Conservation (phyloP, 2,888 invertebrate genomes). For the Teinopalpus imperialis region DNA sequence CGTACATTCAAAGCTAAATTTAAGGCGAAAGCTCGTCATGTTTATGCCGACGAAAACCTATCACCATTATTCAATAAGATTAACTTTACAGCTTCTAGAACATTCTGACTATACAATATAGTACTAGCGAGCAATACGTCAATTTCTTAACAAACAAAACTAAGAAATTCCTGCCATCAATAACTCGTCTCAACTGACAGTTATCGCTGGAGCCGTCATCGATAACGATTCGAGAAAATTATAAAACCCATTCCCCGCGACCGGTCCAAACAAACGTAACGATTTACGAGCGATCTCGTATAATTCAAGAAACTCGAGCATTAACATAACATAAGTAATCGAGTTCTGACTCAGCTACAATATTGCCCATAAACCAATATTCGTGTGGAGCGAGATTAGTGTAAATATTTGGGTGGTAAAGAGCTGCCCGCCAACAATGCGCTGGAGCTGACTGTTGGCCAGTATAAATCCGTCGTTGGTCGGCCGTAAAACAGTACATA, state of each 20-base stretch:
- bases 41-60: neutral
- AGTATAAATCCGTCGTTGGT: slow-evolving; percentile 69
- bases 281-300: slow-evolving; percentile 35
- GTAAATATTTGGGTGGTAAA: slow-evolving; percentile 65
- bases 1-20: no score
- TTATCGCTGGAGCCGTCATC: slow-evolving; percentile 19
- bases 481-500: slow-evolving; percentile 69
- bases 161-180: slow-evolving; percentile 3
- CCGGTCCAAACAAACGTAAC: slow-evolving; percentile 36
- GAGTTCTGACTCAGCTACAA: slow-evolving; percentile 29
- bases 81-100: slow-evolving; percentile 6
- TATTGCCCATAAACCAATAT: slow-evolving; percentile 39
- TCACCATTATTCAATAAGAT: slow-evolving; percentile 12
- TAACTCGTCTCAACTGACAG: slow-evolving; percentile 17
- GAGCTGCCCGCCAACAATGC: slow-evolving; percentile 51
- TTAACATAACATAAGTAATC: slow-evolving; percentile 26
- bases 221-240: slow-evolving; percentile 15
- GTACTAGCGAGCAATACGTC: slow-evolving; percentile 4
- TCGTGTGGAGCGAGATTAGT: slow-evolving; percentile 32
- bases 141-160: slow-evolving; percentile 3
- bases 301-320: slow-evolving; percentile 28
- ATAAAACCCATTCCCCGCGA: slow-evolving; percentile 32
- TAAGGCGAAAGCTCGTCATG: no score
- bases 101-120: neutral
- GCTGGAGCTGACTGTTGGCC: slow-evolving; percentile 58